Evolutionary conservation across 2,797 vertebrate species (phyloP), one percentile per base, ranked within the genome.

Genomic region (Philypnodon macrostomus): DNA sequence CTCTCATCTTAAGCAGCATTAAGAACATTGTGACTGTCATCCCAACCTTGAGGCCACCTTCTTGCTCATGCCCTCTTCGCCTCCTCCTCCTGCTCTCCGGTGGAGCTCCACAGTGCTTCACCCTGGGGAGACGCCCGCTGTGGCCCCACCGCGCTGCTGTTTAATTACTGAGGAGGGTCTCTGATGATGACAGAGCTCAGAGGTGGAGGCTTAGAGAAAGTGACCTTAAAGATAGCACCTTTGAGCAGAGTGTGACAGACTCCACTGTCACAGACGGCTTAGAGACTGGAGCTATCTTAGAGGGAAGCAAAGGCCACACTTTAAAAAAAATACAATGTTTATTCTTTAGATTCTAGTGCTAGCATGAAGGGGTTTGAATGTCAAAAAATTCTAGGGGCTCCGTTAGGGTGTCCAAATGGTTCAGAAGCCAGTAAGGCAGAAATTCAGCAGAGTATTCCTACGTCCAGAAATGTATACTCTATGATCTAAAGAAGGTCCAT

Each of bases 81-180:
- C 65, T 74, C 59, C 52, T 67, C 67, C 45, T 46, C 45, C 40
- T 74, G 69, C 48, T 70, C 70, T 70, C 72, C 52, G 73, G 74
- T 53, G 70, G 67, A 53, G 65, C 45, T 61, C 65, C n/a, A n/a
- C n/a, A n/a, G n/a, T n/a, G n/a, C n/a, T 53, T 73, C 65, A 58
- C 80, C 83, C 80, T 52, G 8, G 82, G 67, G 82, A 44, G 40
- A 31, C 55, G 69, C 74, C 72, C 46, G 53, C 73, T 65, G 66
- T 37, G 77, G 74, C 58, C 39, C 46, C 70, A 75, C 73, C 67
- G 66, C 80, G 63, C 58, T 36, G 23, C 61, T 77, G 77, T 77
- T 88, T 91, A 89, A 90, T 90, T 90, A 90, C 81, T 70, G 70
- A 56, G 67, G 80, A 83, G 77, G 79, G 70, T 62, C 50, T 47